Evolutionary conservation across 2,113 vertebrate genomes (phyloP).

Genomic region (Xyliphius kryptos): DNA sequence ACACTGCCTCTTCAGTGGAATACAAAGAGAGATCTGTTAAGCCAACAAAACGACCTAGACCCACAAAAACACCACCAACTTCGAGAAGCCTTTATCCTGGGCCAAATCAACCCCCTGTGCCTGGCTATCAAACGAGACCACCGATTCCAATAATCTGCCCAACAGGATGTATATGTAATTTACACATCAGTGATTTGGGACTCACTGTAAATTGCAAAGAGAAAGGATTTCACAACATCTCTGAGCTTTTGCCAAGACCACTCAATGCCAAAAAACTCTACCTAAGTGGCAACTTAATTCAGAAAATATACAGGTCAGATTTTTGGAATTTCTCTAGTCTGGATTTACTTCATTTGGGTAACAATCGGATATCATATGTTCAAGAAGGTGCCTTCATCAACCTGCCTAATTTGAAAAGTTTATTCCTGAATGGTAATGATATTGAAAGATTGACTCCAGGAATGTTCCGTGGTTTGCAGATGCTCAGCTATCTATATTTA

Average conservation of each 20-base stretch:
- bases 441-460: slow-evolving; percentile 90
- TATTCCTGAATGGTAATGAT: slow-evolving; percentile 94
- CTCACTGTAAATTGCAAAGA: slow-evolving; percentile 98
- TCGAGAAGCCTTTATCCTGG: slow-evolving; percentile 86
- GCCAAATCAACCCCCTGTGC: slow-evolving; percentile 85
- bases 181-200: slow-evolving; percentile 96
- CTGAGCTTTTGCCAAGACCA: slow-evolving; percentile 91
- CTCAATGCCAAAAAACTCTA: slow-evolving; percentile 96
- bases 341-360: slow-evolving; percentile 98
- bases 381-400: slow-evolving; percentile 97
- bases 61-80: slow-evolving; percentile 84
- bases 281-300: slow-evolving; percentile 93
- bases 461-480: slow-evolving; percentile 94
- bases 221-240: slow-evolving; percentile 92
- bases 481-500: slow-evolving; percentile 92
- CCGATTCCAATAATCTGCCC: slow-evolving; percentile 97
- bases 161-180: slow-evolving; percentile 87
- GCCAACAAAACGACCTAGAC: slow-evolving; percentile 86
- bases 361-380: slow-evolving; percentile 94
- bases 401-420: slow-evolving; percentile 89
- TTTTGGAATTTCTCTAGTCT: slow-evolving; percentile 99
- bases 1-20: slow-evolving; percentile 95
- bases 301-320: slow-evolving; percentile 97
- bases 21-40: slow-evolving; percentile 85
- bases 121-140: slow-evolving; percentile 93